Base-by-base conservation (phyloP, 2,797 vertebrate species). In the Artibeus lituratus region DNA sequence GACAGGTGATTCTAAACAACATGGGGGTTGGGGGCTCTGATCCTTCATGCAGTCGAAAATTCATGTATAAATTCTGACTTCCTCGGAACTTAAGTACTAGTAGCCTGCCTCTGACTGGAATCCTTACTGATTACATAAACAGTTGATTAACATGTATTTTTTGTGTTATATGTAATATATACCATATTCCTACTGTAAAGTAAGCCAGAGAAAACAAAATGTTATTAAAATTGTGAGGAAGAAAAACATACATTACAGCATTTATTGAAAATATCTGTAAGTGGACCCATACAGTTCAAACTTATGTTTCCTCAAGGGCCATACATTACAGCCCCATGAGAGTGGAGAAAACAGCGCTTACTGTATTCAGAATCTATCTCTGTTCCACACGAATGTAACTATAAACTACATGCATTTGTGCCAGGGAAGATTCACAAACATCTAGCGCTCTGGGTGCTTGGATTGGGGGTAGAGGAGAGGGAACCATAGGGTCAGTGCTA, bases 311-410 rank as follows among this genome's bases (percentile, higher is more conserved):
- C 62, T 83, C 57, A 67, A 49, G 81, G 19, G 44, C 24, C 44
- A 22, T 49, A 26, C 0, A 16, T 62, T 65, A 14, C 55, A 76
- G 39, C 51, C 19, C 32, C 51, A 8, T 42, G 9, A n/a, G n/a
- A 69, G 18, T 22, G 26, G 22, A 57, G 72, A 80, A 32, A 55
- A 62, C 29, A 32, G 22, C n/a, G 22, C 35, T 69, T 22, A 19
- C 26, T 6, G 2, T 39, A 9, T 47, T 74, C 24, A 37, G 5
- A 3, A 3, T 29, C 0, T 65, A 18, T 21, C 8, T 5, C 21
- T 37, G 0, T 42, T 59, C 9, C 29, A 1, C 2, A 51, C 53
- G 59, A 72, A 57, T 0, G 0, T 39, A 49, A 7, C 29, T 70
- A 69, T 51, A 39, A 76, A 26, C 26, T 19, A 35, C 15, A 18